Base-by-base conservation (phyloP, 2,113 vertebrate genomes). In the Irena cyanogastra region DNA sequence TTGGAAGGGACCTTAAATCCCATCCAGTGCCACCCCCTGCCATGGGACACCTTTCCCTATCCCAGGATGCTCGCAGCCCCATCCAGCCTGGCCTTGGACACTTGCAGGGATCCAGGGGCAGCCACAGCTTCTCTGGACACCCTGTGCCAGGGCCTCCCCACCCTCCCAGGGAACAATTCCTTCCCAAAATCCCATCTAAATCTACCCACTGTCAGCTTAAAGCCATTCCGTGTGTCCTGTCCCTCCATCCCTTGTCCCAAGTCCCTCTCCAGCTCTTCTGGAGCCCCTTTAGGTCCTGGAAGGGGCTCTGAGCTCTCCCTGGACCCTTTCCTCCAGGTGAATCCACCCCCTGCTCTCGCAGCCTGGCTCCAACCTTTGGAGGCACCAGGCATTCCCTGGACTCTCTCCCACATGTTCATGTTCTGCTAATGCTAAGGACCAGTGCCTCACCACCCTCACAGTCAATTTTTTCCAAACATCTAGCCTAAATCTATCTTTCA, bases 171-270 rank as follows among this genome's bases (percentile, higher is more conserved):
- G 35, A 65, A 7, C 1, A 50, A 57, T 81, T 89, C 6, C 27
- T 37, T 0, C 52, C 39, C 23, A 28, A 8, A 1, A 20, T 33
- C 33, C 33, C 42, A 35, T 12, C 30, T 0, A 21, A 0, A 9
- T 13, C 33, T 44, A 12, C 37, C 8, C 27, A 39, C 18, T 26
- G 5, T 2, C 59, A n/a, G 3, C n/a, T 27, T 10, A 9, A 45
- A 59, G 18, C 60, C 24, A 26, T 49, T 47, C 26, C 19, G 4
- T 7, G 3, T 18, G 10, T 57, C 16, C 19, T 74, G 18, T 39
- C 33, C 1, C 3, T 81, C 60, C 37, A 74, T 11, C 16, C 19
- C 37, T 71, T 59, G 19, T 74, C 22, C 44, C 10, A 0, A 44
- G 23, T 17, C 18, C 13, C 33, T 4, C 19, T 74, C 21, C 44